Conservation (phyloP, 2,888 invertebrate species). For the Coelinius sp. region DNA sequence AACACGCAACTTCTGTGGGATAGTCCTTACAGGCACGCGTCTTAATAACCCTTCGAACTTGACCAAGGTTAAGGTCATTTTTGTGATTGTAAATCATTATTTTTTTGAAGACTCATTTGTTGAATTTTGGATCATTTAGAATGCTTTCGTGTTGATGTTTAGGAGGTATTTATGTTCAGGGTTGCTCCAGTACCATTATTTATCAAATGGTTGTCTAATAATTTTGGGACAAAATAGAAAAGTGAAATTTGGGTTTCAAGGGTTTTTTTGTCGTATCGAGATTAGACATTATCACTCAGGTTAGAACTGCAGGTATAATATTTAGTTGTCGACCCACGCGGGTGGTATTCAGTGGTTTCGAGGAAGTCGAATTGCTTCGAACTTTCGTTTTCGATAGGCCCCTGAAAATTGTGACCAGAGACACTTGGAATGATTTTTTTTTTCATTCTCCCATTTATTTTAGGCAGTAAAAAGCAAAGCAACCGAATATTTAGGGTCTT, state of each 20-base stretch:
- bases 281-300: conserved; percentile 20
- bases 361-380: neutral
- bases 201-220: neutral
- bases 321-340: neutral
- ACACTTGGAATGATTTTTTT: conserved; percentile 35
- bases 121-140: neutral
- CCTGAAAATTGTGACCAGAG: conserved; percentile 31
- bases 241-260: conserved; percentile 33
- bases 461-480: conserved; percentile 31
- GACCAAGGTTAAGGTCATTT: conserved; percentile 29
- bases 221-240: neutral
- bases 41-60: conserved; percentile 27
- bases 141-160: neutral
- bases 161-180: neutral
- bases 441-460: neutral
- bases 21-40: conserved; percentile 37
- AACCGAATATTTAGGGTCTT: neutral
- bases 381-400: conserved; percentile 28
- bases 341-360: conserved; percentile 28
- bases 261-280: conserved; percentile 30
- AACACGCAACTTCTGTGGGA: conserved; percentile 34
- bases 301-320: conserved; percentile 27
- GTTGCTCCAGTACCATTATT: neutral
- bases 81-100: neutral
- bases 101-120: neutral